Conservation (phyloP, 1,140 invertebrate genomes). For the Drosophila lowei region DNA sequence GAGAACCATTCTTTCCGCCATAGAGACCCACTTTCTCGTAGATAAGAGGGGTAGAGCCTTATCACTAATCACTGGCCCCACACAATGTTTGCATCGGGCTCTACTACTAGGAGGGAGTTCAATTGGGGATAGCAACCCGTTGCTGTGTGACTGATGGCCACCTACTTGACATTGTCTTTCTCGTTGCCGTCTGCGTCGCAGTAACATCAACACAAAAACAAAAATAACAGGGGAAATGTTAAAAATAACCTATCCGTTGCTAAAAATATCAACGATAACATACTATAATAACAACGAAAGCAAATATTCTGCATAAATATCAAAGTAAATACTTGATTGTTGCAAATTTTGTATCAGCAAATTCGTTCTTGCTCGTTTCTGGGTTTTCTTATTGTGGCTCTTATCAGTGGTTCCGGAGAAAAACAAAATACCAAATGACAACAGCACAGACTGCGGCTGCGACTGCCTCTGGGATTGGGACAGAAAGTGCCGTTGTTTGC, state of each 20-base stretch:
- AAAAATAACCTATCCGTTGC: conserved; percentile 55
- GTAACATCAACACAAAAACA: conserved; percentile 26
- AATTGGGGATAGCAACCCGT: conserved; percentile 4
- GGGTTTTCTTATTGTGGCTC: conserved; percentile 29
- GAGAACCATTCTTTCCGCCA: conserved; percentile 1
- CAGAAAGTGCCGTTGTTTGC: conserved; percentile 50
- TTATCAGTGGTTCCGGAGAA: conserved; percentile 70
- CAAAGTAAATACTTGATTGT: conserved; percentile 38
- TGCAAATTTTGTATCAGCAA: conserved; percentile 46
- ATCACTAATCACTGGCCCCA: conserved; percentile 17
- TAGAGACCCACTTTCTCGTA: conserved; percentile 36
- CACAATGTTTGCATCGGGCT: conserved; percentile 22
- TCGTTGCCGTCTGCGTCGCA: conserved; percentile 41
- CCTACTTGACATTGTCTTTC: conserved; percentile 7
- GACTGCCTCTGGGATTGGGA: no score
- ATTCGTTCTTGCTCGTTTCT: conserved; percentile 16
- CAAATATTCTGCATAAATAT: conserved; percentile 59
- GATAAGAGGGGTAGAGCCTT: conserved; percentile 4
- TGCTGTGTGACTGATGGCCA: conserved; percentile 23
- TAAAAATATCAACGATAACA: conserved; percentile 41
- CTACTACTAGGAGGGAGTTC: not conserved
- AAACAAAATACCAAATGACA: conserved; percentile 44
- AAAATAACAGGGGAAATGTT: conserved; percentile 46
- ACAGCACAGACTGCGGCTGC: not conserved
- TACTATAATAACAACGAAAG: conserved; percentile 4